Evolutionary conservation across 2,797 vertebrate species (phyloP), one percentile per base, ranked within the genome.

Genomic region (Novumbra hubbsi): DNA sequence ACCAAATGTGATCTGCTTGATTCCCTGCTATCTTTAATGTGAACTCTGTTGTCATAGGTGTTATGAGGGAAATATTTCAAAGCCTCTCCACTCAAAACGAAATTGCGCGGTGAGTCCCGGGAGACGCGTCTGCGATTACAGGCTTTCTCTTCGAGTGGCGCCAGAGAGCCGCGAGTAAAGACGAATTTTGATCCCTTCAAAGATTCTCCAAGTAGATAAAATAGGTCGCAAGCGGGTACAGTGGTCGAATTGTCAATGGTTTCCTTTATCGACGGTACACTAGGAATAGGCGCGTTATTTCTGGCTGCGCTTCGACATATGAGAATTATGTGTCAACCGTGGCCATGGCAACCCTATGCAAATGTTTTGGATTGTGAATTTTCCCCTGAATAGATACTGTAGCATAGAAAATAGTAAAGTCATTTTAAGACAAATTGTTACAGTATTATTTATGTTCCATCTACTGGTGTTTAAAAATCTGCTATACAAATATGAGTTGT

Each of bases 101-200:
- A 81, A 57, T 75, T 66, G 77, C 82, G 76, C 64, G 71, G 75
- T 73, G 71, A 76, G 73, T 82, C 81, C 86, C 73, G 16, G 12
- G 88, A 91, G 89, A 91, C 81, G 19, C 73, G 21, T 86, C 82
- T 95, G 94, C 91, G 84, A 92, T 94, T 86, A 88, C 90, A 60
- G 80, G 17, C 81, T 86, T 90, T 87, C 92, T 95, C 96, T 95
- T 94, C 86, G 92, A 96, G 96, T 94, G 97, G 96, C 95, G 96
- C 96, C 95, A 95, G 93, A 94, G 96, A 96, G 96, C 96, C 84
- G 82, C 91, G 84, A 75, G 89, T 83, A 87, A 85, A 78, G 86
- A 86, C 78, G 78, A 71, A 82, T 81, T 21, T 55, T 84, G 69
- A 49, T 73, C 71, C 78, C 73, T 78, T 75, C 70, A 74, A 69